A percentile compares a stretch with the other conserved stretches of the same genome.
phyloP scores from a whole-genome alignment of 2,113 vertebrate species.

The Chaetura pelagica region DNA sequence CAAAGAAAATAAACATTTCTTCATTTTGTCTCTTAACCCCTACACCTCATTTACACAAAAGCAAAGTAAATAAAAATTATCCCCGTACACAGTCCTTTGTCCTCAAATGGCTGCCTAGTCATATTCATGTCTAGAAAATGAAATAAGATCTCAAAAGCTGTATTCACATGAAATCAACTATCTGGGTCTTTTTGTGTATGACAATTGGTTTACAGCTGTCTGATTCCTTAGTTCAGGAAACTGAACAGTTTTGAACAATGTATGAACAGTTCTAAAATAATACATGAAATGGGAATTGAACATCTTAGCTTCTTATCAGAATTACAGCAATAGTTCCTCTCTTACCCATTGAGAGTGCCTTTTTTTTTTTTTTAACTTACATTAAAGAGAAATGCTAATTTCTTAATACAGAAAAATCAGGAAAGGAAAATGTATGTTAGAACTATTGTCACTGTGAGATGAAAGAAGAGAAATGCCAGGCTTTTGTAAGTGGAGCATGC shows the following conservation, averaged over 20 bases:
- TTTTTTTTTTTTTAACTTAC: not conserved
- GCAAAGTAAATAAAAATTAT: conserved; percentile 31
- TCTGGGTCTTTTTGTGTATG: not conserved
- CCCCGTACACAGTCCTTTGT: conserved; percentile 21
- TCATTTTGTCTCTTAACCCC: not conserved
- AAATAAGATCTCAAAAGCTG: conserved; percentile 53
- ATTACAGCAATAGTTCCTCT: conserved; percentile 24
- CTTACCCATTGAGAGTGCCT: not conserved
- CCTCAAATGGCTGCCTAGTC: conserved; percentile 38
- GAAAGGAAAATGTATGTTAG: not conserved
- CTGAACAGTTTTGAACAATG: not conserved
- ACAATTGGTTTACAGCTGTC: conserved; percentile 50
- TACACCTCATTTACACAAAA: not conserved
- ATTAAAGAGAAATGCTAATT: not conserved
- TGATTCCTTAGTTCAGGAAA: conserved; percentile 50
- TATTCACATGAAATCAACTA: conserved; percentile 52
- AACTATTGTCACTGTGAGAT: not conserved
- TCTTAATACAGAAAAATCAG: not conserved
- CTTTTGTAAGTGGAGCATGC: not conserved
- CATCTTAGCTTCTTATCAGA: conserved; percentile 48
- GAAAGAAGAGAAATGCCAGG: not conserved
- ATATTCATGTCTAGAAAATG: conserved; percentile 40
- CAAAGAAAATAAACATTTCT: conserved; percentile 12
- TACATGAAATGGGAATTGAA: conserved; percentile 54
- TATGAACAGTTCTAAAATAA: conserved; percentile 65